Conservation (phyloP, 2,797 vertebrate genomes). For the Halcyon smyrnensis region DNA sequence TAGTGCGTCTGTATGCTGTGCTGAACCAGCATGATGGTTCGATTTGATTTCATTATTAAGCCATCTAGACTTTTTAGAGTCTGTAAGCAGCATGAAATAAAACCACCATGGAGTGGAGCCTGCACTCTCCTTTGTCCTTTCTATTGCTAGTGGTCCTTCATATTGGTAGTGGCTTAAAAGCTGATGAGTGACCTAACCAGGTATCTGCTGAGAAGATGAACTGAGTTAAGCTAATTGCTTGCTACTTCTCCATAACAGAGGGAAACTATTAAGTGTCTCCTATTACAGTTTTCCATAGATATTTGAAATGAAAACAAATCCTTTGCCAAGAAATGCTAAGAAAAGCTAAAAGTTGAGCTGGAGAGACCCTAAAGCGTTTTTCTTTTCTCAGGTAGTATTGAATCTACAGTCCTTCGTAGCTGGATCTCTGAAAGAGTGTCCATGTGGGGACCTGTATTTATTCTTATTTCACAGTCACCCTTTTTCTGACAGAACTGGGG, state of each 20-base stretch:
- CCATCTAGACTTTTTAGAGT: not conserved
- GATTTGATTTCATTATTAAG: not conserved
- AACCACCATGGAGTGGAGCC: not conserved
- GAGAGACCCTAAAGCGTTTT: not conserved
- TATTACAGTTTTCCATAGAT: conserved; percentile 24
- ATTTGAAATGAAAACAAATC: conserved; percentile 45
- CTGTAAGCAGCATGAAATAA: not conserved
- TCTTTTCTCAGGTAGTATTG: not conserved
- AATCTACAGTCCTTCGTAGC: not conserved
- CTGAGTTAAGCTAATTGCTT: conserved; percentile 25
- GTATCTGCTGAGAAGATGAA: conserved; percentile 32
- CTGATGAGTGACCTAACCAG: not conserved
- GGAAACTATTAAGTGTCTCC: conserved; percentile 44
- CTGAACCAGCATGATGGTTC: not conserved
- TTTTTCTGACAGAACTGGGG: not conserved
- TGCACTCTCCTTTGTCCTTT: not conserved
- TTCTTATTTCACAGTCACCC: not conserved
- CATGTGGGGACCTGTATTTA: not conserved
- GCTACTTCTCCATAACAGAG: conserved; percentile 24
- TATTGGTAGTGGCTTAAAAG: not conserved
- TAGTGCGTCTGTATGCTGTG: not conserved
- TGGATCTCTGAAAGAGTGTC: not conserved
- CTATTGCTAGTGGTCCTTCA: not conserved
- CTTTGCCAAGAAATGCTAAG: conserved; percentile 29
- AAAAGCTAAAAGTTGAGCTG: conserved; percentile 3